Evolutionary conservation across 2,113 vertebrate genomes (phyloP), one percentile per base, ranked within the genome.

Genomic region (Passer montanus): DNA sequence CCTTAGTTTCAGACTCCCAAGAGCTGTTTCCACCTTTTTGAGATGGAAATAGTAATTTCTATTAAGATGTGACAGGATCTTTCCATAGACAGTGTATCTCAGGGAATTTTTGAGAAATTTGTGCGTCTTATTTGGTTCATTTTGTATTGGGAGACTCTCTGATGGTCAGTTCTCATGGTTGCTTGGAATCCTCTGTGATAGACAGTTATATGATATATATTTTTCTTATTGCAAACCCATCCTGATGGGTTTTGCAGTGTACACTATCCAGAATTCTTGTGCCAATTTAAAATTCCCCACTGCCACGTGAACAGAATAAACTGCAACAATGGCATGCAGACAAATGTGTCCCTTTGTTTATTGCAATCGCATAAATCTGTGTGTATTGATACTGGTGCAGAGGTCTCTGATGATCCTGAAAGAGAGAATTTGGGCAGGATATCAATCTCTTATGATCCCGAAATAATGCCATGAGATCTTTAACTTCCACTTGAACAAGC

Each of bases 401-500:
- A 89, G 62, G 73, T 73, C 26, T 73, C 86, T 83, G 89, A 76
- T 79, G 73, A 82, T 94, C 55, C 49, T 93, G 74, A 96, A 96
- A 89, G 83, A 82, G 37, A 84, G 58, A 89, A 84, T 96, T 89
- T 76, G 75, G 64, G 49, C 74, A 95, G 74, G 68, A 79, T 94
- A 97, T 91, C 44, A 75, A 47, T 92, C 91, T 90, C 70, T 87
- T 90, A 86, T 89, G 89, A 85, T 72, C 87, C 84, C 87, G 13
- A 94, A 96, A 96, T 90, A 93, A 92, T 93, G 76, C 79, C 60
- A 77, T 69, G 44, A 81, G 92, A 92, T 95, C 95, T 94, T 96
- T 96, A 95, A 95, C 87, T 95, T 97, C 96, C 95, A 95, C 96
- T 97, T 97, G 92, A 96, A 96, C 91, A 96, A 93, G 93, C 93